Evolutionary conservation across 1,140 invertebrate genomes (phyloP).

Genomic region (Bombus impatiens): DNA sequence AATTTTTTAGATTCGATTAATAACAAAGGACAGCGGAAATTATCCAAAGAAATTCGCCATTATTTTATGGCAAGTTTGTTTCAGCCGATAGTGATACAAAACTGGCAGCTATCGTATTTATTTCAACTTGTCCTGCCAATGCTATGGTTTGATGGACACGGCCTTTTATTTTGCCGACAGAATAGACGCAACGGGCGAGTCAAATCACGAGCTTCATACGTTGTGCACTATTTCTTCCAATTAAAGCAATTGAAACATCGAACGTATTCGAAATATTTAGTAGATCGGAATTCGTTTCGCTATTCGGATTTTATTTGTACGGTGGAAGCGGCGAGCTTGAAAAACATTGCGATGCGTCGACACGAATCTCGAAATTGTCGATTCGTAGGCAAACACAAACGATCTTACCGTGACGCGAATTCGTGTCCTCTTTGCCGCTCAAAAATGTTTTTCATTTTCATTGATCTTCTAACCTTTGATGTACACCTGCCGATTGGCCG

Average conservation of each 20-base stretch:
- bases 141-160: too few relatives aligned
- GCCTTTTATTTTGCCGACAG: neutral
- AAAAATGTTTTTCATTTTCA: conserved; percentile 13
- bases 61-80: neutral
- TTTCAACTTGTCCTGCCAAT: neutral
- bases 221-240: neutral
- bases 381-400: neutral
- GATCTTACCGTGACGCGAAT: neutral
- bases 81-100: neutral
- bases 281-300: neutral
- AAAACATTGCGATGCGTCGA: neutral
- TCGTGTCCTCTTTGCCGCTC: neutral
- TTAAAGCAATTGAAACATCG: conserved; percentile 3
- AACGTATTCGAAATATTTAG: conserved; percentile 23
- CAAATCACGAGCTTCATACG: neutral
- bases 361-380: neutral
- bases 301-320: neutral
- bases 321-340: neutral
- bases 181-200: neutral
- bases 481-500: neutral
- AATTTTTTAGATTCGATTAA: neutral
- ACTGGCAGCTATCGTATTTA: neutral
- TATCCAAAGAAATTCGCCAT: neutral
- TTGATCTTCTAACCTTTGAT: neutral
- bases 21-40: neutral